phyloP scores from a whole-genome alignment of 2,888 invertebrate species.

The Mesorhabditis spiculigera region DNA sequence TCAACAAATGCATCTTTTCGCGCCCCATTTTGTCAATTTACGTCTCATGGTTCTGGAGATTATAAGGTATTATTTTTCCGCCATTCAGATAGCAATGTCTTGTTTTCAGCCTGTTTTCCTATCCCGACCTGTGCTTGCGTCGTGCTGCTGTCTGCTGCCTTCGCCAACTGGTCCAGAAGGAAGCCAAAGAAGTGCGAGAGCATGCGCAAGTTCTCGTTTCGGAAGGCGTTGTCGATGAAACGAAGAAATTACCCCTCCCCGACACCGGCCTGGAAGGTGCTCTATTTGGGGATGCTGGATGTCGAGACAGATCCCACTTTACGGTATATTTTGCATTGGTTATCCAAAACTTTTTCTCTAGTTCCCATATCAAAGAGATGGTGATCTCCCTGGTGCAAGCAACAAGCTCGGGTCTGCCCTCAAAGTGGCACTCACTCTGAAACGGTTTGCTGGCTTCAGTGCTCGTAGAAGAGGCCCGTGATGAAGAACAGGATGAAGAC shows the following conservation, averaged over 20 bases:
- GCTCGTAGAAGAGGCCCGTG: slow-evolving; percentile 35
- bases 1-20: slow-evolving; percentile 95
- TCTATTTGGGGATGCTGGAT: slow-evolving; percentile 84
- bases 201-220: slow-evolving; percentile 75
- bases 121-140: slow-evolving; percentile 82
- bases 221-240: slow-evolving; percentile 40
- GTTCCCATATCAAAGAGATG: slow-evolving; percentile 68
- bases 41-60: slow-evolving; percentile 66
- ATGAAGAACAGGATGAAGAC: slow-evolving; percentile 60
- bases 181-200: slow-evolving; percentile 91
- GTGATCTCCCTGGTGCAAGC: slow-evolving; percentile 83
- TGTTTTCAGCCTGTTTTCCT: slow-evolving; percentile 66
- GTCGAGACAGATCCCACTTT: slow-evolving; percentile 81
- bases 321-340: slow-evolving; percentile 7
- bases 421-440: slow-evolving; percentile 85
- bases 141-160: slow-evolving; percentile 91
- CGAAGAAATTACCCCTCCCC: slow-evolving; percentile 43
- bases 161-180: slow-evolving; percentile 88
- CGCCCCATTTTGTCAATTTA: slow-evolving; percentile 87
- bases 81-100: slow-evolving; percentile 11
- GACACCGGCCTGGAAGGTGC: slow-evolving; percentile 80
- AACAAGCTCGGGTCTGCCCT: slow-evolving; percentile 76
- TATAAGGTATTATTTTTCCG: background rate
- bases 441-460: slow-evolving; percentile 68
- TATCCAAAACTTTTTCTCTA: no score